Evolutionary conservation across 2,888 invertebrate genomes (phyloP), one percentile per base, ranked within the genome.

Genomic region (Apeira syringaria): DNA sequence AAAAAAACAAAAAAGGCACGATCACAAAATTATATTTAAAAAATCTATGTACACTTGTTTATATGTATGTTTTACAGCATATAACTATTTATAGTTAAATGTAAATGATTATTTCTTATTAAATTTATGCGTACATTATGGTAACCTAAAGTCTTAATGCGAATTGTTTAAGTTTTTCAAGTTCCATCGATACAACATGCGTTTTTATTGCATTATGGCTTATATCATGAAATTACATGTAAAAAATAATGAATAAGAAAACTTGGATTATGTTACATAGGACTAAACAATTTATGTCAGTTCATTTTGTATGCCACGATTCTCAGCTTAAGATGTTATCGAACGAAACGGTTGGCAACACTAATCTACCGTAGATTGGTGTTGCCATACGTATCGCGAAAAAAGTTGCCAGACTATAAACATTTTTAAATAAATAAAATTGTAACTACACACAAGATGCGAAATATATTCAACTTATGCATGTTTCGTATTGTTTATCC

Each of bases 21-120:
- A 77, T 82, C 85, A 85, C 85, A 84, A 86, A 85, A 82, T 84
- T 86, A 85, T 87, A 87, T 84, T 85, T 86, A 73, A 66, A 73
- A 68, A 31, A 32, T 24, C 20, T 87, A 85, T 87, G 77, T 87
- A 87, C 86, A 85, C 62, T 73, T 65, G 70, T 64, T 65, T 68
- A 61, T 50, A 44, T 35, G 40, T 45, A 45, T 26, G 38, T 26
- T 32, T 32, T 41, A 41, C 15, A 53, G 58, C 56, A 49, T 20
- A 20, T 20, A 20, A 5, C 7, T 50, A 34, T 17, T 29, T 18
- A 35, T 28, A 24, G 22, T 40, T 48, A 39, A 42, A 31, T 41
- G 28, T 26, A 39, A 42, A 31, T 41, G 28, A 22, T 40, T 39
- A 35, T 36, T 31, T 32, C 17, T 36, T 20, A 34, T 32, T 40